phyloP scores from a whole-genome alignment of 2,113 vertebrate genomes.

The Chloropsis cyanopogon region DNA sequence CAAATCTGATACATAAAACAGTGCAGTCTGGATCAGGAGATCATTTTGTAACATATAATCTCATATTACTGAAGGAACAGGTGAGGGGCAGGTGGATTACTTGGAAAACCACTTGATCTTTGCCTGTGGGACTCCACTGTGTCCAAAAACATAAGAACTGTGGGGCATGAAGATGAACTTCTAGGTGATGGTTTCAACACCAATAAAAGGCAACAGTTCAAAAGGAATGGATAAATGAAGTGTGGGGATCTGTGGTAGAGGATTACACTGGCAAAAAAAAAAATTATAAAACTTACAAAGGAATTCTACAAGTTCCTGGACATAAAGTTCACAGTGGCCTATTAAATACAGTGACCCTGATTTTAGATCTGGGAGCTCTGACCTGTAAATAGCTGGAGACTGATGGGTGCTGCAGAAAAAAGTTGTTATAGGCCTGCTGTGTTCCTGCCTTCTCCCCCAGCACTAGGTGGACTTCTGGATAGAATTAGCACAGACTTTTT shows the following conservation, averaged over 20 bases:
- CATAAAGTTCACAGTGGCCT: background rate
- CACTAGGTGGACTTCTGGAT: background rate
- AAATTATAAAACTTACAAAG: background rate
- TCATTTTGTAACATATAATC: background rate
- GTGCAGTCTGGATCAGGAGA: background rate
- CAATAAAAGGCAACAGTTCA: background rate
- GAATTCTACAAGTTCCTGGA: background rate
- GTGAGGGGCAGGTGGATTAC: background rate
- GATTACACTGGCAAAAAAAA: background rate
- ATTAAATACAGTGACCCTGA: background rate
- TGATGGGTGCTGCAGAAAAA: background rate
- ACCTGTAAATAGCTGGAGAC: background rate
- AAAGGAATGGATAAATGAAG: background rate
- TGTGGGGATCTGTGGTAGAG: background rate
- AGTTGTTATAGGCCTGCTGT: rapidly evolving
- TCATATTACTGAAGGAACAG: background rate
- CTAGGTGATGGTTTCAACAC: background rate
- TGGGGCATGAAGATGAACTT: background rate
- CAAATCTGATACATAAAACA: background rate
- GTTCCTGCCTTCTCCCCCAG: background rate
- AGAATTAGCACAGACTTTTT: background rate
- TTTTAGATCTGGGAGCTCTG: background rate
- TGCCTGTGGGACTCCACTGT: background rate
- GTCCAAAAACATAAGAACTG: background rate
- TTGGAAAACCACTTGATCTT: background rate